phyloP scores from a whole-genome alignment of 1,140 invertebrate species.

The Vanessa atalanta region DNA sequence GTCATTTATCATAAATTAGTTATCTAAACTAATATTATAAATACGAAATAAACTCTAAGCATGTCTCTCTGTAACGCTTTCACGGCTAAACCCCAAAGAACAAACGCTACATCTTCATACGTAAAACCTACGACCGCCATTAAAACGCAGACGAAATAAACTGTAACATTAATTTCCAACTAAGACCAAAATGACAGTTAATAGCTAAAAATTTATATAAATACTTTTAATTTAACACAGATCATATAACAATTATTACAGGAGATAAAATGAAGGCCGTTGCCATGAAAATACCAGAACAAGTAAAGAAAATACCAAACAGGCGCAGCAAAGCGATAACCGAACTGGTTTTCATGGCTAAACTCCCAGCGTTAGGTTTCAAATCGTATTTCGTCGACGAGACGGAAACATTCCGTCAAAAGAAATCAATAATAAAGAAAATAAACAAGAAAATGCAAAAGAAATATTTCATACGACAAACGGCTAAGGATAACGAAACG shows the following conservation, averaged over 20 bases:
- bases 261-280: slow-evolving; percentile 37
- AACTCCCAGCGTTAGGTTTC: slow-evolving; percentile 72
- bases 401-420: background rate
- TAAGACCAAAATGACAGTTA: background rate
- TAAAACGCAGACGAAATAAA: no score
- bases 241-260: slow-evolving; percentile 21
- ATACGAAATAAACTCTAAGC: no score
- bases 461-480: slow-evolving; percentile 48
- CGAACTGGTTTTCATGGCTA: slow-evolving; percentile 77
- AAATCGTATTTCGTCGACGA: slow-evolving; percentile 56
- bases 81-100: no score
- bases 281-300: slow-evolving; percentile 39
- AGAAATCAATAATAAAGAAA: slow-evolving; percentile 47
- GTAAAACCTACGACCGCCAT: no score
- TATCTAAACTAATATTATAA: no score
- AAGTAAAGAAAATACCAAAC: slow-evolving; percentile 35
- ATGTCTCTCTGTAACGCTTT: no score
- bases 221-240: background rate
- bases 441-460: slow-evolving; percentile 43
- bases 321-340: slow-evolving; percentile 43
- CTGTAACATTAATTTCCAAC: no score
- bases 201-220: no score
- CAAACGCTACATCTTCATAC: no score
- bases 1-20: no score
- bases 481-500: slow-evolving; percentile 26